Evolutionary conservation across 2,113 vertebrate species (phyloP).

Genomic region (Illadopsis cleaveri): DNA sequence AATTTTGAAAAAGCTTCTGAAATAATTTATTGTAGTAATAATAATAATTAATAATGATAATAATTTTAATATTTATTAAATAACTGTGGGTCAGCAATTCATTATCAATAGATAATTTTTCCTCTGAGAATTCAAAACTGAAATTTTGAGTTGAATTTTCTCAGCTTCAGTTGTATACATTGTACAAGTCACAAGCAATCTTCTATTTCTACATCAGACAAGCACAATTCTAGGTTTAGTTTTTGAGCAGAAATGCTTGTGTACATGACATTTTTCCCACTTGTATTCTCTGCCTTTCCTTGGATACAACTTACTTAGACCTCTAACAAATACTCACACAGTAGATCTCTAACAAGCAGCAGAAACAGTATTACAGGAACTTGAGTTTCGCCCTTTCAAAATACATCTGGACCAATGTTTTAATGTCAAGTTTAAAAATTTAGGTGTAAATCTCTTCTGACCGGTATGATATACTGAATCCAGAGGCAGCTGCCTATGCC

Average conservation of each 20-base stretch:
- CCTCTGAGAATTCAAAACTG: not conserved
- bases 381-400: not conserved
- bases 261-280: not conserved
- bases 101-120: not conserved
- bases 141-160: not conserved
- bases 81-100: not conserved
- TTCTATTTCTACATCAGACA: not conserved
- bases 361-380: not conserved
- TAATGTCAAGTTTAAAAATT: not conserved
- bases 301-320: fast-evolving
- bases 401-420: not conserved
- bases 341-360: not conserved
- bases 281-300: not conserved
- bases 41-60: not conserved
- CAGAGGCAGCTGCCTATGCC: not conserved
- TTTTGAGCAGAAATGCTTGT: not conserved
- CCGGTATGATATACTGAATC: not conserved
- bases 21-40: not conserved
- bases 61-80: not conserved
- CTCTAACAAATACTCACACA: not conserved
- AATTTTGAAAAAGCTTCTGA: not conserved
- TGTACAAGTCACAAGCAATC: not conserved
- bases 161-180: not conserved
- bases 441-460: not conserved
- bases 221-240: not conserved